A percentile compares a stretch with the other conserved stretches of the same genome.
phyloP scores from a whole-genome alignment of 1,140 invertebrate species.

The Meteorus sp. region DNA sequence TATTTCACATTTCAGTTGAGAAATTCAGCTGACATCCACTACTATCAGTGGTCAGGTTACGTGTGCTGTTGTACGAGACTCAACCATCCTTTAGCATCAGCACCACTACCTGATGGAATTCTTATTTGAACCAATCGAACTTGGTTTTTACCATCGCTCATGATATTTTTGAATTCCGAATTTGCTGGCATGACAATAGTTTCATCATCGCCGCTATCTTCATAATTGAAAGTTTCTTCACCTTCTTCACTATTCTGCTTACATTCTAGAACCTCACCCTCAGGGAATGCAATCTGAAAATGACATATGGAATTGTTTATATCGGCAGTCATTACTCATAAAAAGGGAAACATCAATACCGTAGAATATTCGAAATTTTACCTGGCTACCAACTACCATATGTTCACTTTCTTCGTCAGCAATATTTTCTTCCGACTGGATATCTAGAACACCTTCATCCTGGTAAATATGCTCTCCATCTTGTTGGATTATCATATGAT shows the following conservation, averaged over 20 bases:
- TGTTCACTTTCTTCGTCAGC: constrained; percentile 55
- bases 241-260: constrained; percentile 41
- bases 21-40: not conserved
- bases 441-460: constrained; percentile 49
- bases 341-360: too few relatives aligned
- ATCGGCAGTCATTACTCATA: too few relatives aligned
- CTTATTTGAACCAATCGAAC: constrained; percentile 54
- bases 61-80: constrained; percentile 47
- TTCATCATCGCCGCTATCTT: constrained; percentile 46
- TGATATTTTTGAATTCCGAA: constrained; percentile 44
- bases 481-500: constrained; percentile 61
- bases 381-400: constrained; percentile 61
- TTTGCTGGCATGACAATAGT: constrained; percentile 49
- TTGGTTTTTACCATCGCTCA: constrained; percentile 40
- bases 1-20: not conserved
- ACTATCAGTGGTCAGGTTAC: not conserved
- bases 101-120: constrained; percentile 42
- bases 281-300: constrained; percentile 43
- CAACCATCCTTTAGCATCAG: constrained; percentile 49
- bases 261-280: constrained; percentile 39
- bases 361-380: too few relatives aligned
- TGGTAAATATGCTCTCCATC: constrained; percentile 50
- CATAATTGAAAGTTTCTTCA: constrained; percentile 50
- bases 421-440: constrained; percentile 45
- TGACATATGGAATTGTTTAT: not conserved